These are phyloP conservation scores for Pocillopora damicornis DNA, from an alignment of 64 coral and sea anemone species.

Conservation along the genomic window DNA sequence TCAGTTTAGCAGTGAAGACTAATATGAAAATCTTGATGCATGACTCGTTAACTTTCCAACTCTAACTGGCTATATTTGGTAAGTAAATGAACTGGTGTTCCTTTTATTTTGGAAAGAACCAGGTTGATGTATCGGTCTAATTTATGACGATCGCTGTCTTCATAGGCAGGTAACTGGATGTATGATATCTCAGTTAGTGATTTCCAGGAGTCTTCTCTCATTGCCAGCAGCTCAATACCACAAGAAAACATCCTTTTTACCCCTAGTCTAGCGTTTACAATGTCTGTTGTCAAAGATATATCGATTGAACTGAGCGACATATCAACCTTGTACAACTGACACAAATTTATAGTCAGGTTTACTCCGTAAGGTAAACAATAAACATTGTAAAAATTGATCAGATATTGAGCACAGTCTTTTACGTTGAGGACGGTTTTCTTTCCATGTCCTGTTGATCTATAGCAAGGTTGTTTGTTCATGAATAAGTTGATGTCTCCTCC, in stretches of 20 bases:
- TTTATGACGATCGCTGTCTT: constrained; percentile 10
- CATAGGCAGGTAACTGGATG: constrained; percentile 9
- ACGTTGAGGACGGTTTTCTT: constrained; percentile 3
- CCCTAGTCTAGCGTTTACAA: constrained; percentile 9
- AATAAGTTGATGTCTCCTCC: constrained; percentile 26
- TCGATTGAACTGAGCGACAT: neutral
- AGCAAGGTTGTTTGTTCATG: constrained; percentile 44
- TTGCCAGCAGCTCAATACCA: constrained; percentile 1
- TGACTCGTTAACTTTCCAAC: no score
- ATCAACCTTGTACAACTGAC: constrained; percentile 36
- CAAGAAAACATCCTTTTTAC: neutral
- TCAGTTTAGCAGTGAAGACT: neutral
- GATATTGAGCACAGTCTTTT: constrained; percentile 2
- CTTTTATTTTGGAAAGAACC: neutral
- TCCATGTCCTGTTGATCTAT: neutral
- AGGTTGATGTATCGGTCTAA: neutral
- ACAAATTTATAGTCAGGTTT: constrained; percentile 17
- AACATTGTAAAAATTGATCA: constrained; percentile 19
- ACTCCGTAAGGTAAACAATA: neutral
- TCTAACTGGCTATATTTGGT: no score
- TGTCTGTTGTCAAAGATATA: neutral
- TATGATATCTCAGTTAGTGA: constrained; percentile 1
- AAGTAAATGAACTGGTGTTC: neutral
- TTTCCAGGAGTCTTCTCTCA: neutral
- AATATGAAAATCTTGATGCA: no score